Evolutionary conservation across 2,888 invertebrate species (phyloP), one percentile per base, ranked within the genome.

Genomic region (Baronia brevicornis): DNA sequence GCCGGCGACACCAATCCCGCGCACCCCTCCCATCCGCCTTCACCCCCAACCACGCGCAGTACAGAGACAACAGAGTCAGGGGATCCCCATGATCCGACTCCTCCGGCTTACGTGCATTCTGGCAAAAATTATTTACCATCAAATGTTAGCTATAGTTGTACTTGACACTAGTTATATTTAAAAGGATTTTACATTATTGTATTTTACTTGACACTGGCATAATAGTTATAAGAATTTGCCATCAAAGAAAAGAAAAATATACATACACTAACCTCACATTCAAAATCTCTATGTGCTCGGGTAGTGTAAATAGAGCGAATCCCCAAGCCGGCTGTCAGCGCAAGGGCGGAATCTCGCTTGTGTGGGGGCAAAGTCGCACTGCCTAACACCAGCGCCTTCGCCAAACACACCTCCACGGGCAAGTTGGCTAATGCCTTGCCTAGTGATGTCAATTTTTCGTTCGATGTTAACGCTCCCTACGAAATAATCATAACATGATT

Each of bases 71-170:
- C 0, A 98, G 75, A 0, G 96, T 96, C 42, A 99, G 87, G 0
- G 98, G 95, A 67, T 99, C 99, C 0, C 99, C 99, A 62, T 98
- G 96, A 60, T 95, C 94, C 0, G 97, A 97, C 59, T 97, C 95
- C 18, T 97, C 86, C 0, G 89, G 88, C 72, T 90, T 90, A 20
- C 95, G 85, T 1, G 92, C 86, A 21, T 89, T 88, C 89, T 91
- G 51, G 1, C 2, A 28, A 20, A 3, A 14, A 7, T 2, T 23
- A 4, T 1, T 23, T 4, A 5, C 2, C 11, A 19, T 3, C 3
- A 6, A 19, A 6, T n/a, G n/a, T n/a, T n/a, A n/a, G n/a, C n/a
- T n/a, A n/a, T n/a, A n/a, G n/a, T n/a, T n/a, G n/a, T n/a, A n/a
- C n/a, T n/a, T n/a, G n/a, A n/a, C n/a, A n/a, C n/a, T n/a, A n/a